Percentiles rank a stretch among this genome's conserved stretches.
phyloP scores from a whole-genome alignment of 2,888 invertebrate species.

The Panopea generosa region DNA sequence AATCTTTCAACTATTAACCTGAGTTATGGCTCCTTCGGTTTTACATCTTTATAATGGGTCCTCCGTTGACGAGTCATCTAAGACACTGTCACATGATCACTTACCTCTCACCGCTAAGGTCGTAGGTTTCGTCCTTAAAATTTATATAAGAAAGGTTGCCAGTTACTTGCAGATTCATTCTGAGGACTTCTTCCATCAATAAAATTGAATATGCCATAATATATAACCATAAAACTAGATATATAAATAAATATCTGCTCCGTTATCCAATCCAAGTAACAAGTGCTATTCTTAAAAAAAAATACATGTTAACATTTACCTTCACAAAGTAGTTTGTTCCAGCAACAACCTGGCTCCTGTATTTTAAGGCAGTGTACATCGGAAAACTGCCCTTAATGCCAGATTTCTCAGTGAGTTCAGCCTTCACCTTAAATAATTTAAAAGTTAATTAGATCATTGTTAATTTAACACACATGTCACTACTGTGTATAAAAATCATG shows the following conservation, averaged over 20 bases:
- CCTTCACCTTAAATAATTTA: conserved; percentile 68
- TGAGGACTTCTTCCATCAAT: no score
- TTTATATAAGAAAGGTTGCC: no score
- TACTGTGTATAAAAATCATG: no score
- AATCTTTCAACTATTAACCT: no score
- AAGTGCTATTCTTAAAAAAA: neutral
- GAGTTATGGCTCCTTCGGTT: no score
- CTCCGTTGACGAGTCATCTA: no score
- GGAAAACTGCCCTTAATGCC: conserved; percentile 62
- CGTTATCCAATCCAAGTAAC: neutral
- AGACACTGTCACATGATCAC: no score
- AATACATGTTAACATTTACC: conserved; percentile 67
- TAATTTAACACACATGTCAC: neutral
- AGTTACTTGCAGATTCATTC: no score
- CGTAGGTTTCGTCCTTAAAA: no score
- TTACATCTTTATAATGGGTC: no score
- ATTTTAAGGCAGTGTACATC: conserved; percentile 73
- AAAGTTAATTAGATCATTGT: neutral
- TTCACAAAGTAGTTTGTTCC: conserved; percentile 85
- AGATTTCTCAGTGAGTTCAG: conserved; percentile 70
- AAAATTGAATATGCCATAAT: neutral
- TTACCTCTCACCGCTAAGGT: no score
- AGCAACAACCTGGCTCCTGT: conserved; percentile 84
- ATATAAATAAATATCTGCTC: neutral
- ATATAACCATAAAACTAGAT: no score